These are phyloP conservation scores for Phylloscopus collybita DNA, from an alignment of 2,797 vertebrate genomes.

Conservation along the genomic window DNA sequence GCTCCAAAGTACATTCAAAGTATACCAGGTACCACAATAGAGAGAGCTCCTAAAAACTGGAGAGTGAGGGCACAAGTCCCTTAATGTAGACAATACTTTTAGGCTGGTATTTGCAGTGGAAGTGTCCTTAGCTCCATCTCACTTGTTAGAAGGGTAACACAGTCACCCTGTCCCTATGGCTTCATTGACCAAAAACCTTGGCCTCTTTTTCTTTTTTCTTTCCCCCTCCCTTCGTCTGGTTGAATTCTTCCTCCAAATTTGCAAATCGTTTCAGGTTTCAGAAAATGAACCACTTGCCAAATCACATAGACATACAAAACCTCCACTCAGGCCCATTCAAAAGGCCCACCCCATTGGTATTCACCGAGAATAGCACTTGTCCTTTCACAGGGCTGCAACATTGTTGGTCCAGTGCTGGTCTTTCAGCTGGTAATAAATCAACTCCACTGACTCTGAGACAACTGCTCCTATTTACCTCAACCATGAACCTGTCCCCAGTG, in stretches of 20 bases:
- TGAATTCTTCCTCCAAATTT: conserved; percentile 20
- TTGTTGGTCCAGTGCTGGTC: neutral
- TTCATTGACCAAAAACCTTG: neutral
- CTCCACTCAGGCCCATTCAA: conserved; percentile 9
- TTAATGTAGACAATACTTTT: neutral
- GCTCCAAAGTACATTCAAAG: neutral
- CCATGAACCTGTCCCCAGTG: neutral
- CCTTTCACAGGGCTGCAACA: conserved; percentile 12
- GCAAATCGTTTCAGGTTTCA: conserved; percentile 32
- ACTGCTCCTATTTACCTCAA: neutral
- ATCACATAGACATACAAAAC: neutral
- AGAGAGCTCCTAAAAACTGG: neutral
- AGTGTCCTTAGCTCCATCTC: neutral
- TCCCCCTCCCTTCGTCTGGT: neutral
- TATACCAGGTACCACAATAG: neutral
- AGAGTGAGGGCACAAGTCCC: neutral
- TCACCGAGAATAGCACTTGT: neutral
- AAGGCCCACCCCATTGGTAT: conserved; percentile 53
- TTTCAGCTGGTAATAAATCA: conserved; percentile 65
- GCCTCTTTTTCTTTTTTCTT: neutral
- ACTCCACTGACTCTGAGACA: neutral
- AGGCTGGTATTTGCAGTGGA: neutral
- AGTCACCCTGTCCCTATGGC: neutral
- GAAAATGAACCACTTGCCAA: conserved; percentile 20
- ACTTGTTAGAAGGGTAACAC: neutral